phyloP scores from a whole-genome alignment of 2,113 vertebrate species.

The Labrus mixtus region DNA sequence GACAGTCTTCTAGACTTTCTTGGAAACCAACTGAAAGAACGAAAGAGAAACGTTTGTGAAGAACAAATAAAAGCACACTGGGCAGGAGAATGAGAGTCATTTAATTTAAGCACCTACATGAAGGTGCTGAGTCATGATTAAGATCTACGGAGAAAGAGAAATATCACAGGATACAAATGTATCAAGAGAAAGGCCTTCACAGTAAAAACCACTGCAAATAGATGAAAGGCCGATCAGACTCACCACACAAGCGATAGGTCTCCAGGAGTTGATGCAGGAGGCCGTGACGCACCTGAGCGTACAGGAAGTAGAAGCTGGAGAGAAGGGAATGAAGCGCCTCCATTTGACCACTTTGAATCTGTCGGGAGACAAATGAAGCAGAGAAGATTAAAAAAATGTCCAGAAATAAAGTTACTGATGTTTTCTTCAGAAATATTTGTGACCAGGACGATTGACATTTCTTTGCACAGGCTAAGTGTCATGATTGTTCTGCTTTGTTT shows the following conservation, averaged over 20 bases:
- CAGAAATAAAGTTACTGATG: background rate
- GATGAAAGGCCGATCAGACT: conserved; percentile 38
- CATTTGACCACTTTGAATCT: conserved; percentile 82
- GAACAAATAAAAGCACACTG: background rate
- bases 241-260: conserved; percentile 82
- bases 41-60: background rate
- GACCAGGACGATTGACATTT: too few relatives aligned
- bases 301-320: conserved; percentile 84
- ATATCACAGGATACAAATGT: background rate
- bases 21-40: conserved; percentile 21
- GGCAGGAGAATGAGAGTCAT: background rate
- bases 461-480: too few relatives aligned
- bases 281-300: conserved; percentile 82
- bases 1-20: conserved; percentile 63
- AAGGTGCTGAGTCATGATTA: background rate
- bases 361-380: background rate
- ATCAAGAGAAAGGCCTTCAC: too few relatives aligned
- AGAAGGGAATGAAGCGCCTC: conserved; percentile 80
- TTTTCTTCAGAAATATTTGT: too few relatives aligned
- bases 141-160: conserved; percentile 35
- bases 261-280: conserved; percentile 83
- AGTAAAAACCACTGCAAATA: too few relatives aligned
- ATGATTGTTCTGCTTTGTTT: too few relatives aligned
- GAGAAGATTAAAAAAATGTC: background rate
- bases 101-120: conserved; percentile 36